phyloP scores from a whole-genome alignment of 35 echinoderm and acorn worm genomes.

The Heliocidaris tuberculata region DNA sequence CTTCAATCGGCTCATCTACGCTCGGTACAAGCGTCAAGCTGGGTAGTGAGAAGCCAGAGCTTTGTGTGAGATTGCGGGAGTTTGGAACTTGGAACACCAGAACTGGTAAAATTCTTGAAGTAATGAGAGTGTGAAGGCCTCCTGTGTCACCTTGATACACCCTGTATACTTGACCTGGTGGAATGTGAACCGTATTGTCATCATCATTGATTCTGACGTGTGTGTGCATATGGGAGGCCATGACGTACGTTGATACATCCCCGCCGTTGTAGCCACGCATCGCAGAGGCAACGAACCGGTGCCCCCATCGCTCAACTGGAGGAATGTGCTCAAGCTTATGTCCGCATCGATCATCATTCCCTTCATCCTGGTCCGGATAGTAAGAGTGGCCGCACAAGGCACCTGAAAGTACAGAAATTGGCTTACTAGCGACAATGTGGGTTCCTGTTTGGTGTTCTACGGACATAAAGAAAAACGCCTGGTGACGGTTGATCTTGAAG shows the following conservation, averaged over 20 bases:
- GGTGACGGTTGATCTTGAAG: constrained; percentile 20
- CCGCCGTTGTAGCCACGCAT: constrained; percentile 1
- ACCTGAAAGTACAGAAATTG: constrained; percentile 47
- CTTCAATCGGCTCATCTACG: not conserved
- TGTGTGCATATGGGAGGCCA: not conserved
- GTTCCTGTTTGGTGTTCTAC: constrained; percentile 44
- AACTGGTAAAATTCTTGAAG: not conserved
- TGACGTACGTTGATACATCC: not conserved
- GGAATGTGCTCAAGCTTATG: constrained; percentile 39
- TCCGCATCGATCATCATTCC: not conserved
- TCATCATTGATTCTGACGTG: not conserved
- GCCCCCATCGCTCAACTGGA: constrained; percentile 46
- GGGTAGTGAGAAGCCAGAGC: constrained; percentile 7
- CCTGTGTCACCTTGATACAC: not conserved
- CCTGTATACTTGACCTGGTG: not conserved
- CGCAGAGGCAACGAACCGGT: not conserved
- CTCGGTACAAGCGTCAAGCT: not conserved
- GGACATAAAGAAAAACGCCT: constrained; percentile 53
- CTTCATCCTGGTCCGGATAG: not conserved
- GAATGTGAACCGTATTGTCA: not conserved
- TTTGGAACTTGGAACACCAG: constrained; percentile 14
- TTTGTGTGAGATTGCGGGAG: not conserved
- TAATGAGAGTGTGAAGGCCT: not conserved
- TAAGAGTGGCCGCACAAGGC: constrained; percentile 12
- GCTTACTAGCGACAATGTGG: constrained; percentile 35